phyloP scores from a whole-genome alignment of 1,140 invertebrate genomes.

The Chironomus tepperi region DNA sequence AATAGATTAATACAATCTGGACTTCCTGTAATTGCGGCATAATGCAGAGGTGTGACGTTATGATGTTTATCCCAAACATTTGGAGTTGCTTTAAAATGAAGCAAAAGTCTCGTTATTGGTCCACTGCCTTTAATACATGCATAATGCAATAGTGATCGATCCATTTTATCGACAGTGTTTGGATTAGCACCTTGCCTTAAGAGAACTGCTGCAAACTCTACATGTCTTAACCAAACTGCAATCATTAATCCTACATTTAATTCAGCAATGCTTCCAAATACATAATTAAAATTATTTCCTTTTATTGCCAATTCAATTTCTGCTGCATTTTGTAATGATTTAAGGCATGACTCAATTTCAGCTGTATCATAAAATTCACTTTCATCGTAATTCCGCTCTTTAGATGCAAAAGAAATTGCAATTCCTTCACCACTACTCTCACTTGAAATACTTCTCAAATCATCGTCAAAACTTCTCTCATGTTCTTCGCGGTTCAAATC shows the following conservation, averaged over 20 bases:
- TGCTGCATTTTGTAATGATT: slow-evolving; percentile 42
- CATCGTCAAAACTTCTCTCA: slow-evolving; percentile 27
- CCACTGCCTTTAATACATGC: slow-evolving; percentile 58
- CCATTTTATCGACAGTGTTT: slow-evolving; percentile 32
- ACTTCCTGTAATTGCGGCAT: slow-evolving; percentile 57
- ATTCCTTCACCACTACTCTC: slow-evolving; percentile 40
- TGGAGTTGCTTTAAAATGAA: slow-evolving; percentile 54
- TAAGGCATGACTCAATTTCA: slow-evolving; percentile 40
- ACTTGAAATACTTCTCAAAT: slow-evolving; percentile 43
- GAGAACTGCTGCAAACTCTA: slow-evolving; percentile 33
- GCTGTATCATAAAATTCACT: slow-evolving; percentile 39
- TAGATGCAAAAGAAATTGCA: slow-evolving; percentile 37
- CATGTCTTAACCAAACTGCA: slow-evolving; percentile 31
- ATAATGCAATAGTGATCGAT: slow-evolving; percentile 63
- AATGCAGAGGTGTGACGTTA: slow-evolving; percentile 65
- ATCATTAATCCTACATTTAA: slow-evolving; percentile 35
- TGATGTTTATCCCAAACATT: slow-evolving; percentile 55
- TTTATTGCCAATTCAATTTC: slow-evolving; percentile 43
- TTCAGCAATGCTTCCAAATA: slow-evolving; percentile 28
- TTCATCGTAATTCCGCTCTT: slow-evolving; percentile 35
- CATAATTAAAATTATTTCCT: slow-evolving; percentile 37
- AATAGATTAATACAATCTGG: slow-evolving; percentile 48
- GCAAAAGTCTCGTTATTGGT: slow-evolving; percentile 52
- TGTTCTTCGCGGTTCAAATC: slow-evolving; percentile 38
- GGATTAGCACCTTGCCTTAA: slow-evolving; percentile 34